A percentile compares a stretch with the other conserved stretches of the same genome.
phyloP scores from a whole-genome alignment of 2,888 invertebrate species.

The Pocota personata region DNA sequence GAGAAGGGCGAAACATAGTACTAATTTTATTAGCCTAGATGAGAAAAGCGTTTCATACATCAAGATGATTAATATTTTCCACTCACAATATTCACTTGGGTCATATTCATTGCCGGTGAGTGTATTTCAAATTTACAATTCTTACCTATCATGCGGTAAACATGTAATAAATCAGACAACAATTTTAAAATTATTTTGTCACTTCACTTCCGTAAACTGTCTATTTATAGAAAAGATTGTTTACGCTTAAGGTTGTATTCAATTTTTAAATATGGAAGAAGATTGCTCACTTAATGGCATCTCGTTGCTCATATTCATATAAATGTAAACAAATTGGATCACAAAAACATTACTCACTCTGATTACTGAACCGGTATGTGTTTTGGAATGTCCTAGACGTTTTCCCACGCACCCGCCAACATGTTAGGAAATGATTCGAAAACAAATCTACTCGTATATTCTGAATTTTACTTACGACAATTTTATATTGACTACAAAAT shows the following conservation, averaged over 20 bases:
- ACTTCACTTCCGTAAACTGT: neutral
- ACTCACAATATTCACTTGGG: too few relatives aligned
- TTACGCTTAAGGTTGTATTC: neutral
- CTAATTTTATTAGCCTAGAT: too few relatives aligned
- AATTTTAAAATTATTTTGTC: neutral
- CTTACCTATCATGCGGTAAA: neutral
- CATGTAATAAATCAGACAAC: neutral
- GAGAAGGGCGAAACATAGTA: too few relatives aligned
- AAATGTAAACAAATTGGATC: conserved; percentile 4
- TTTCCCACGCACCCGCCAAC: neutral
- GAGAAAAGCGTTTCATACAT: too few relatives aligned
- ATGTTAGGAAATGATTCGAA: conserved; percentile 6
- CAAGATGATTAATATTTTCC: too few relatives aligned
- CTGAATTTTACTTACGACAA: neutral
- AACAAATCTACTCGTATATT: neutral
- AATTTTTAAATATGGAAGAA: neutral
- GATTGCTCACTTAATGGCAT: neutral
- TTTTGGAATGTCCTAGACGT: conserved; percentile 32
- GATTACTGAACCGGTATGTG: neutral
- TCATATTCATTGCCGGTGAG: too few relatives aligned
- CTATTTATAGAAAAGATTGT: neutral
- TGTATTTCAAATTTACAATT: neutral
- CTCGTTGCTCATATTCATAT: neutral
- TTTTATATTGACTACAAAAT: neutral
- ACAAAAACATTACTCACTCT: neutral